Evolutionary conservation across 92 coral and sea anemone species (phyloP), one percentile per base, ranked within the genome.

Genomic region (Porites divaricata): DNA sequence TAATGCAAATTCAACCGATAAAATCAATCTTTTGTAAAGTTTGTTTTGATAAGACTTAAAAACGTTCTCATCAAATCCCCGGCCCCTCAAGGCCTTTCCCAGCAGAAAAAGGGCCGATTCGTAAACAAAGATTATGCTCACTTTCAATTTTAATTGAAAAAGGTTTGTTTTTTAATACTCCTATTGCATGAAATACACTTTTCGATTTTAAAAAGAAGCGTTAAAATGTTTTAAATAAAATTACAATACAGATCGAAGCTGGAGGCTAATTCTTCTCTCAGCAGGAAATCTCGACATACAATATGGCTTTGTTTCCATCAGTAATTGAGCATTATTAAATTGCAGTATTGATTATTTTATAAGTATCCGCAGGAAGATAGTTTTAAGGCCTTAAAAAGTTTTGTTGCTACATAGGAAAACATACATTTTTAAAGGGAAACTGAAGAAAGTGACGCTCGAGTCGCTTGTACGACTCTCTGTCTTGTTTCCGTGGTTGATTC

Each of bases 141-240:
- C 45, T 80, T 80, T 57, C 76, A 25, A 49, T 51, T 66, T 4
- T 24, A 67, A n/a, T 52, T 16, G 53, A 54, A 2, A 58, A 56
- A 69, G 76, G 85, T 26, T 69, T 80, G 56, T 69, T n/a, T 68
- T 54, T 80, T 67, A 52, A 54, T 21, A 25, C 65, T 80, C 63
- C 64, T 56, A 6, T 35, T 35, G 45, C 45, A 35, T 35, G 45
- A 53, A 24, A 51, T 56, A 49, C 56, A 59, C 17, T 19, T 45
- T 51, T 22, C 21, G 28, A 80, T 9, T 52, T 67, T 28, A 15
- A 22, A 8, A 22, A 80, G 54, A 58, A 70, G 63, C 12, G 59
- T 28, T 28, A 69, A 57, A 53, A n/a, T 16, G 2, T 6, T 12
- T 14, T 23, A 7, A 21, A 78, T 2, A 25, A 15, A 13, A 9